These are phyloP conservation scores for Thalassarche chlororhynchos DNA, from an alignment of 2,113 vertebrate genomes.

Conservation along the genomic window DNA sequence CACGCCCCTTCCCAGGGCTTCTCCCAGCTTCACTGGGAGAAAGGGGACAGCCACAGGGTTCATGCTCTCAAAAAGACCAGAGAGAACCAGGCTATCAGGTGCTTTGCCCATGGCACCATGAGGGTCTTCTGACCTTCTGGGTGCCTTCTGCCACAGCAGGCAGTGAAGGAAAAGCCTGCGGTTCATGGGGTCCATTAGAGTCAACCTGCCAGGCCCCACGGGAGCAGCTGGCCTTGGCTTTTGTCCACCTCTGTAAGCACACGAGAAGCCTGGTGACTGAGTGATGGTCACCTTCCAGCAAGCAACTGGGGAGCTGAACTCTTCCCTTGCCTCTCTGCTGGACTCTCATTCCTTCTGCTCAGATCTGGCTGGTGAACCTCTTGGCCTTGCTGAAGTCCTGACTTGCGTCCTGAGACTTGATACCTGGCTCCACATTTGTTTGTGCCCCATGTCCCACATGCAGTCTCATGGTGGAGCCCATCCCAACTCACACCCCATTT, in stretches of 20 bases:
- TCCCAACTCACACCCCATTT: neutral
- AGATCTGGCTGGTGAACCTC: neutral
- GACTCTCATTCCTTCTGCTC: neutral
- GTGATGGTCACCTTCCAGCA: neutral
- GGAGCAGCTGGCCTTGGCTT: neutral
- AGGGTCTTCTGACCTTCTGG: neutral
- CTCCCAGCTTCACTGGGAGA: neutral
- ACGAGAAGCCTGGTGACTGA: neutral
- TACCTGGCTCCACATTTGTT: accelerated
- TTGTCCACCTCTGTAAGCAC: neutral
- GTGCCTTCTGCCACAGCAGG: neutral
- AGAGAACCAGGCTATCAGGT: neutral
- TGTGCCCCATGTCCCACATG: neutral
- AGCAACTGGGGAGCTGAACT: neutral
- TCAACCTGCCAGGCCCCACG: neutral
- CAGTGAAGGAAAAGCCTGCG: neutral
- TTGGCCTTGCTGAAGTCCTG: neutral
- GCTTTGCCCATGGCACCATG: neutral
- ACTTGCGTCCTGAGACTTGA: neutral
- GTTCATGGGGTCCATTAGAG: neutral
- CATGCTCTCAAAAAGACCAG: neutral
- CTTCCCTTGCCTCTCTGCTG: neutral
- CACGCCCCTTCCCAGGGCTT: neutral
- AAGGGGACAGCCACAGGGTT: neutral
- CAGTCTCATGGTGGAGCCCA: neutral